Base-by-base conservation (phyloP, 2,888 invertebrate genomes). In the Polietes domitor region DNA sequence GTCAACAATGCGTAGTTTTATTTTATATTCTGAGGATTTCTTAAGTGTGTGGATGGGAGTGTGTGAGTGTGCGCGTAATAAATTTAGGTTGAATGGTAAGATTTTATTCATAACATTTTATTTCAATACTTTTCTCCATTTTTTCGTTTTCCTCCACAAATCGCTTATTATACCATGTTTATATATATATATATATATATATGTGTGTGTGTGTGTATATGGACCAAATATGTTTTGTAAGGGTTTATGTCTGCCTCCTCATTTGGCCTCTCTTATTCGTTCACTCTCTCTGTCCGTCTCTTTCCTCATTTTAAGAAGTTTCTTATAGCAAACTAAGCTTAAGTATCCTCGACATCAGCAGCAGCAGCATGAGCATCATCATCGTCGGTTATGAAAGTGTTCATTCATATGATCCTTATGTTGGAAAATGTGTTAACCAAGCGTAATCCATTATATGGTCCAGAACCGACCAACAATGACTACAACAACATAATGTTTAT, bases 1-100 rank as follows among this genome's bases (percentile, higher is more conserved):
- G 58, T 53, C 80, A 79, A 68, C 68, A 83, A 53, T 79, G 76
- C 76, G 58, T 83, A 73, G 65, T 68, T 26, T 32, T 50, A 50
- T 72, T 47, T 41, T 65, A 3, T 53, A 21, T 17, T 19, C 53
- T 1, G 10, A 53, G 19, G 53, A 53, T 53, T 53, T 19, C 7
- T n/a, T 9, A 53, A 21, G 53, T 53, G 10, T 4, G 53, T 47
- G 15, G 15, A n/a, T n/a, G n/a, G n/a, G 47, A 2, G 2, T 47
- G n/a, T n/a, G 2, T 21, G 5, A 4, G 53, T 21, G 10, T 53
- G 21, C 24, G 10, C 10, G 19, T 50, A 53, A 21, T 53, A 53
- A 2, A 19, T 53, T 53, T 21, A 21, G 5, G 53, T 53, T 53
- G 53, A 21, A 24, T 53, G 53, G 21, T 53, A 3, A 2, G 47